Evolutionary conservation across 2,888 invertebrate genomes (phyloP).

Genomic region (Phortica okadai): DNA sequence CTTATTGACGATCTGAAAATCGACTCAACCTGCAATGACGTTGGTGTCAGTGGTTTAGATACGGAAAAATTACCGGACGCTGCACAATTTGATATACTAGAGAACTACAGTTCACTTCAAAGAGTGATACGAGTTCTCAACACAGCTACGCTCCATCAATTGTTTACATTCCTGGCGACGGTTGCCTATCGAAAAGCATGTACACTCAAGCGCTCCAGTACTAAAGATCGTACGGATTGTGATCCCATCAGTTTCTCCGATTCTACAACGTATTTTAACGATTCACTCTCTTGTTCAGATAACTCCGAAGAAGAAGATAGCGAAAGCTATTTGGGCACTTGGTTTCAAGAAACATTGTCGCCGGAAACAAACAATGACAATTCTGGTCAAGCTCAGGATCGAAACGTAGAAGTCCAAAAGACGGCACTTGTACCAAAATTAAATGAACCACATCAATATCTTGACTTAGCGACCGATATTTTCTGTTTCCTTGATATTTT

Average conservation of each 20-base stretch:
- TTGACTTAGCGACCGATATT: slow-evolving; percentile 90
- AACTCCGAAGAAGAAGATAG: slow-evolving; percentile 90
- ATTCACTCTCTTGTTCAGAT: slow-evolving; percentile 93
- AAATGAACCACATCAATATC: slow-evolving; percentile 90
- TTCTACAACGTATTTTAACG: slow-evolving; percentile 97
- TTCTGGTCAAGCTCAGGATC: slow-evolving; percentile 78
- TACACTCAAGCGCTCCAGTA: slow-evolving; percentile 86
- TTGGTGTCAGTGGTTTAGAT: slow-evolving; percentile 40
- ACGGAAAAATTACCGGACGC: slow-evolving; percentile 67
- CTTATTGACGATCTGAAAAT: slow-evolving; percentile 76
- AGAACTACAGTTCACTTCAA: slow-evolving; percentile 76
- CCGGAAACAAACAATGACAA: slow-evolving; percentile 78
- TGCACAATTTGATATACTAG: slow-evolving; percentile 76
- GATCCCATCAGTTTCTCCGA: slow-evolving; percentile 92
- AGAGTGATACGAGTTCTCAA: slow-evolving; percentile 78
- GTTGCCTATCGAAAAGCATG: slow-evolving; percentile 95
- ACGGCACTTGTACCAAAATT: slow-evolving; percentile 83
- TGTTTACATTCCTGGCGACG: slow-evolving; percentile 92
- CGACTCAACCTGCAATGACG: slow-evolving; percentile 71
- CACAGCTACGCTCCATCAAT: slow-evolving; percentile 78
- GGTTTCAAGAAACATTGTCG: slow-evolving; percentile 95
- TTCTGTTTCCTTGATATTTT: slow-evolving; percentile 90
- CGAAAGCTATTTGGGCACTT: slow-evolving; percentile 82
- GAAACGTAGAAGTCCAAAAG: slow-evolving; percentile 78
- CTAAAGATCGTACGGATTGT: slow-evolving; percentile 86